phyloP scores from a whole-genome alignment of 2,113 vertebrate genomes.

The Tyto alba region DNA sequence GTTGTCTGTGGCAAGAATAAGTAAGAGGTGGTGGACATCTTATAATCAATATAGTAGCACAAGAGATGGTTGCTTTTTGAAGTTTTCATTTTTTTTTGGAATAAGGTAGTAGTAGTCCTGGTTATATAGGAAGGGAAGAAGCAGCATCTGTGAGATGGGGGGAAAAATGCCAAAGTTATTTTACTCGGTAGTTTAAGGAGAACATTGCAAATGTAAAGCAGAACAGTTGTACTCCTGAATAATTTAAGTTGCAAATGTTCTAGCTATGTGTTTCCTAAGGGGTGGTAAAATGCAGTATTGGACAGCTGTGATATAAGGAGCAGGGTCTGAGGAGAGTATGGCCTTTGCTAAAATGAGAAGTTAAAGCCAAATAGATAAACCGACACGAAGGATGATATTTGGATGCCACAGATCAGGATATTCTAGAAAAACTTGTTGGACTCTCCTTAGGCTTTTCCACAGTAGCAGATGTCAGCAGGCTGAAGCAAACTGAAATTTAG shows the following conservation, averaged over 20 bases:
- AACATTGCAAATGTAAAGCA: not conserved
- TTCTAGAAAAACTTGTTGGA: not conserved
- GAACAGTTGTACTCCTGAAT: not conserved
- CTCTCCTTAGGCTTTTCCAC: not conserved
- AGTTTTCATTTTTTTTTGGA: accelerated
- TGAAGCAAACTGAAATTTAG: not conserved
- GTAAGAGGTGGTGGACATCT: not conserved
- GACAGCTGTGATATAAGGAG: not conserved
- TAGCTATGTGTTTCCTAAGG: not conserved
- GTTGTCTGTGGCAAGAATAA: not conserved
- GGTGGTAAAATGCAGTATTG: not conserved
- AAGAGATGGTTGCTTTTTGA: not conserved
- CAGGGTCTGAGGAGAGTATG: not conserved
- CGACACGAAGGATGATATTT: not conserved
- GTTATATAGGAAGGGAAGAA: not conserved
- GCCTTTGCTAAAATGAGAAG: not conserved
- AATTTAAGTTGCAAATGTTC: not conserved
- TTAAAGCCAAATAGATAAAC: not conserved
- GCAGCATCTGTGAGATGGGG: not conserved
- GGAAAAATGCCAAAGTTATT: not conserved
- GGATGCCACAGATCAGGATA: not conserved
- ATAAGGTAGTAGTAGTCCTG: not conserved
- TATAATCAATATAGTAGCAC: not conserved
- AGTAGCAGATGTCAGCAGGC: not conserved
- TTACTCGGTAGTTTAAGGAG: not conserved